Evolutionary conservation across 2,797 vertebrate genomes (phyloP).

Genomic region (Chloroceryle inda): DNA sequence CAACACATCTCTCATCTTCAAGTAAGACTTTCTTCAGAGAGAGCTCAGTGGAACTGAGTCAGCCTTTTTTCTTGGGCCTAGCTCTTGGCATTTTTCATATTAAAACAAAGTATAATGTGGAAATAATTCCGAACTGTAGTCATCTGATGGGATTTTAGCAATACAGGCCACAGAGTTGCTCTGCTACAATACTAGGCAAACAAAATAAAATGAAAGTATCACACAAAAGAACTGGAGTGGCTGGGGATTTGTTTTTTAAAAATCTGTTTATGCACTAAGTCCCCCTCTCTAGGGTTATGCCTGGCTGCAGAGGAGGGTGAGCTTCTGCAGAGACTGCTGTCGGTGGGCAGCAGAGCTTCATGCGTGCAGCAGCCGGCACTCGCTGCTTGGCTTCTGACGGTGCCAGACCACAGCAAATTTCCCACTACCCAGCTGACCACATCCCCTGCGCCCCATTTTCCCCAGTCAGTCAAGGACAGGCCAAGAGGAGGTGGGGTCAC

Average conservation of each 20-base stretch:
- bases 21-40: slow-evolving; percentile 70
- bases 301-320: neutral
- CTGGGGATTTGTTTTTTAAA: neutral
- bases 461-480: neutral
- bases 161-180: neutral
- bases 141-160: slow-evolving; percentile 23
- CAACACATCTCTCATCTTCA: slow-evolving; percentile 76
- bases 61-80: slow-evolving; percentile 65
- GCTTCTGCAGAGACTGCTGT: neutral
- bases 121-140: slow-evolving; percentile 55
- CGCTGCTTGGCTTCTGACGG: neutral
- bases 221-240: neutral
- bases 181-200: neutral
- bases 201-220: slow-evolving; percentile 4
- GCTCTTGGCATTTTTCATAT: slow-evolving; percentile 59
- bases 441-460: neutral
- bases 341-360: neutral
- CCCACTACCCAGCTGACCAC: neutral
- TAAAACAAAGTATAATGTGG: slow-evolving; percentile 60
- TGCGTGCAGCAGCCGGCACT: neutral
- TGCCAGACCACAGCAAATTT: neutral
- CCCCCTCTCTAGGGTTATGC: neutral
- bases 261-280: neutral
- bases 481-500: neutral
- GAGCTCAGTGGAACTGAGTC: slow-evolving; percentile 62